Evolutionary conservation across 2,113 vertebrate genomes (phyloP).

Genomic region (Brachirus orientalis): DNA sequence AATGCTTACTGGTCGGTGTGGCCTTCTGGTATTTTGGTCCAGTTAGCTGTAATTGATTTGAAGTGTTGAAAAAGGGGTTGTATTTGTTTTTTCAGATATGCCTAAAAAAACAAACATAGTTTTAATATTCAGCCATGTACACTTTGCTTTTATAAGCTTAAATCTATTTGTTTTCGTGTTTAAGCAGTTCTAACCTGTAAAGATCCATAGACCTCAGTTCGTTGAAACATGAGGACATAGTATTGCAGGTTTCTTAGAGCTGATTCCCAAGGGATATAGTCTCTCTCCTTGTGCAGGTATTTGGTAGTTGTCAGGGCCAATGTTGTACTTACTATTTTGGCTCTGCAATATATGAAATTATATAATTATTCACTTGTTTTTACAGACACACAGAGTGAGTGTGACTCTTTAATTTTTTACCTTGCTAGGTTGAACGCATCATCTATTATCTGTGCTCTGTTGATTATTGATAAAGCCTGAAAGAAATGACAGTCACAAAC

Average conservation of each 20-base stretch:
- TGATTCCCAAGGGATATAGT: slow-evolving; percentile 90
- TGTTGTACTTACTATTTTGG: slow-evolving; percentile 70
- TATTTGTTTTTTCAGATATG: slow-evolving; percentile 86
- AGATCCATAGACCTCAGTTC: slow-evolving; percentile 84
- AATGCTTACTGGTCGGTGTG: slow-evolving; percentile 88
- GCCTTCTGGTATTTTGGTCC: slow-evolving; percentile 32
- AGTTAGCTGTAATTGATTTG: slow-evolving; percentile 53
- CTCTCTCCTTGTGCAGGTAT: slow-evolving; percentile 81
- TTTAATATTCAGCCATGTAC: not conserved
- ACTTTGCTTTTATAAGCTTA: too few relatives aligned
- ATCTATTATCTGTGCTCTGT: slow-evolving; percentile 91
- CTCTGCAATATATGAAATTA: slow-evolving; percentile 73
- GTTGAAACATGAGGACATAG: slow-evolving; percentile 92
- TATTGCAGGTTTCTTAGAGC: slow-evolving; percentile 86
- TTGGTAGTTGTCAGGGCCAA: slow-evolving; percentile 86
- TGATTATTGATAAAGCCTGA: slow-evolving; percentile 87
- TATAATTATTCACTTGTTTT: not conserved
- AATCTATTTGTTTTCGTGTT: not conserved
- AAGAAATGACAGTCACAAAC: slow-evolving; percentile 22
- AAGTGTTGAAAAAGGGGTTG: slow-evolving; percentile 84
- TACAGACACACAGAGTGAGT: not conserved
- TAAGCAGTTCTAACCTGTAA: slow-evolving; percentile 82
- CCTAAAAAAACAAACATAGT: slow-evolving; percentile 64
- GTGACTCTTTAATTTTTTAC: slow-evolving; percentile 69
- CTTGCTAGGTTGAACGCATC: slow-evolving; percentile 93